phyloP scores from a whole-genome alignment of 2,113 vertebrate genomes.

The Heptranchias perlo region DNA sequence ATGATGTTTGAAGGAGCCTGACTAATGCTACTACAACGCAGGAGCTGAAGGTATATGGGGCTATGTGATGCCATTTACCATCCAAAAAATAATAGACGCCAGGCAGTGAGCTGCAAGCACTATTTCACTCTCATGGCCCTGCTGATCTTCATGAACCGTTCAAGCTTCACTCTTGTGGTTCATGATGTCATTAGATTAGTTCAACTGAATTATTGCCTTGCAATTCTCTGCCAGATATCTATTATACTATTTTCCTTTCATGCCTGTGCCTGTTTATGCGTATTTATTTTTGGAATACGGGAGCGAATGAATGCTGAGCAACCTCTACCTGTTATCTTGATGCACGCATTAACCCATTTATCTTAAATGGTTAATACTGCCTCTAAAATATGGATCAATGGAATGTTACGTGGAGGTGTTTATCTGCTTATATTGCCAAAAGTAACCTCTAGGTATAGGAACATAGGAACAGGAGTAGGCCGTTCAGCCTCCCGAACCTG shows the following conservation, averaged over 20 bases:
- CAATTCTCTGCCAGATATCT: neutral
- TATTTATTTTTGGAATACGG: neutral
- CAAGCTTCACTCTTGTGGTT: neutral
- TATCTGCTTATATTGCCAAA: neutral
- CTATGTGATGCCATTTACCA: neutral
- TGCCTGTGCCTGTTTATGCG: neutral
- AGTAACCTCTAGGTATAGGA: neutral
- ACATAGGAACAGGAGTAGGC: neutral
- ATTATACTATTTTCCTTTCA: neutral
- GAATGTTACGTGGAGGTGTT: neutral
- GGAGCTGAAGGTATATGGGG: neutral
- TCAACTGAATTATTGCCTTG: neutral
- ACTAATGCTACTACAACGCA: neutral
- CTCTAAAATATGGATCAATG: neutral
- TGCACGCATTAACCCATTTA: neutral
- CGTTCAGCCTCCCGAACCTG: neutral
- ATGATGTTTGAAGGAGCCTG: neutral
- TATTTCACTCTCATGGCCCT: neutral
- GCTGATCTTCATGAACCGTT: neutral
- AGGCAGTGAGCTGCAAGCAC: neutral
- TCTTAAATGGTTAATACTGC: neutral
- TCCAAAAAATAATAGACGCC: neutral
- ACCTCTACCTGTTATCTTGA: neutral
- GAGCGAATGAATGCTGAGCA: neutral
- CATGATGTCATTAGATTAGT: neutral